Base-by-base conservation (phyloP, 1,140 invertebrate genomes). In the Subanguina moxae region DNA sequence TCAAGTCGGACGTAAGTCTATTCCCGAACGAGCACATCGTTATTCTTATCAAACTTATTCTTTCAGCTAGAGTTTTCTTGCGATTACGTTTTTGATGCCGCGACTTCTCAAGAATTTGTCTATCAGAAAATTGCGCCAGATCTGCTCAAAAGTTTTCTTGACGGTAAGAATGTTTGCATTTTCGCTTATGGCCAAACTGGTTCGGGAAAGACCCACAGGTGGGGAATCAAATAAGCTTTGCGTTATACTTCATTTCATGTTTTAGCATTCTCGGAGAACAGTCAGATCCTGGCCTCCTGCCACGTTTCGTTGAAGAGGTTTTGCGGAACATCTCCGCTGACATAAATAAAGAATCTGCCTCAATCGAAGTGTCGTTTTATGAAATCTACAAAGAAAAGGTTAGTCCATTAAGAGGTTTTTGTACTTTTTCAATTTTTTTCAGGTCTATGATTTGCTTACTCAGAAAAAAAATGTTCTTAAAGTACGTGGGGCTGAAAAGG, bases 131-230 rank as follows among this genome's bases (percentile, higher is more conserved):
- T 65, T 8, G 62, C 64, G 21, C 28, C 28, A 67, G 25, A 65
- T 17, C n/a, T 65, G 59, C 23, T 65, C 21, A 1, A 64, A n/a
- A 25, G 38, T 9, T 90, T 91, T 0, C 82, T 94, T 11, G 91
- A 94, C 85, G 92, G 92, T 0, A 94, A 92, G 80, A 92, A 94
- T 84, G 91, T 94, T 0, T 94, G 91, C 83, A 91, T 94, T 46
- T 94, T 94, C 87, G 92, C 92, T 7, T 94, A 94, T 84, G 92
- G 92, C 0, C 92, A 94, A 84, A 94, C 92, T 5, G 91, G 92
- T 38, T 92, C 90, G 77, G 92, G 92, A 0, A 94, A 94, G 86
- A 94, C 91, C 56, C 85, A 84, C 62, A 64, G 62, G 62, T 64
- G 23, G 17, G 3, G 56, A 56, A 64, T n/a, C n/a, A n/a, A n/a